Evolutionary conservation across 2,888 invertebrate genomes (phyloP).

Genomic region (Nemurella pictetii): DNA sequence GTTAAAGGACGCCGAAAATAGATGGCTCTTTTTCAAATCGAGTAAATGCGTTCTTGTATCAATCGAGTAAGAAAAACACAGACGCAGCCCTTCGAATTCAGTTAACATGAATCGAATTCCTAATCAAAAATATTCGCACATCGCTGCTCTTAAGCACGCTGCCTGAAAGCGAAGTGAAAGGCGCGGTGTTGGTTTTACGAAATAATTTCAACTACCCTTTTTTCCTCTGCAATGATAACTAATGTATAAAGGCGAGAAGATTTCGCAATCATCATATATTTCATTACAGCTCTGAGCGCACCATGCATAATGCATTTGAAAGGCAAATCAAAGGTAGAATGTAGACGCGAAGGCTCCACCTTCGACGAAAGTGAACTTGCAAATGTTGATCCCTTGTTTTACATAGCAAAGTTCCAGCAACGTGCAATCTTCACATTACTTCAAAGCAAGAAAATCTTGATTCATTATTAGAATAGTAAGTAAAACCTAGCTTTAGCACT

Average conservation of each 20-base stretch:
- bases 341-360: background rate
- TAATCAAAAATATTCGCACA: conserved; percentile 12
- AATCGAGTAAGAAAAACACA: background rate
- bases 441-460: background rate
- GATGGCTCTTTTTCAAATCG: background rate
- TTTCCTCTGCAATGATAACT: conserved; percentile 5
- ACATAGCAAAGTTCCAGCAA: background rate
- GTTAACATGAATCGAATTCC: background rate
- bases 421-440: background rate
- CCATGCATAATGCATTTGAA: conserved; percentile 28
- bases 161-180: background rate
- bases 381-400: background rate
- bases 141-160: conserved; percentile 5
- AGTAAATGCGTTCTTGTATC: background rate
- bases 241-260: conserved; percentile 1
- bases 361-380: background rate
- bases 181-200: background rate
- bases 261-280: conserved; percentile 10
- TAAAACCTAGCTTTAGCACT: background rate
- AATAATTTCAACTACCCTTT: conserved; percentile 10
- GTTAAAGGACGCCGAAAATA: background rate
- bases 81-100: background rate
- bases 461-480: background rate
- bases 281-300: background rate
- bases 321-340: conserved; percentile 18